Evolutionary conservation across 23 tunicate species (phyloP), one percentile per base, ranked within the genome.

Genomic region (Trididemnum nubilum): DNA sequence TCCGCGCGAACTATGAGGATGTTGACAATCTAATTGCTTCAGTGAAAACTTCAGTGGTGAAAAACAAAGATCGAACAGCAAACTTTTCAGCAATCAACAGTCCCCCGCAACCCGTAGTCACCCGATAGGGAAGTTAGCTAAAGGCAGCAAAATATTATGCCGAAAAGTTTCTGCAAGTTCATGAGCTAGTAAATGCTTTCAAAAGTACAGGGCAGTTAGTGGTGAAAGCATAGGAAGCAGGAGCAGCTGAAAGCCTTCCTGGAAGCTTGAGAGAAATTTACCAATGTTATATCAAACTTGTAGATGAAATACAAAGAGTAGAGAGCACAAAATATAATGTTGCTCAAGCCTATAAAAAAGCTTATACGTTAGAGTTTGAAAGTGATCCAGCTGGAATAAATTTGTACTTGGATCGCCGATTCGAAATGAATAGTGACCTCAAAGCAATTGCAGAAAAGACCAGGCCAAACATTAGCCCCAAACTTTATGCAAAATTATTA

Each of bases 71-170:
- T 77, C 81, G 67, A 77, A 77, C 67, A 77, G 81, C 67, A 54
- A 77, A 77, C 22, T 77, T 77, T 77, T 77, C 81, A 77, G 39
- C 81, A 51, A 77, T 77, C 81, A 54, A 77, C 67, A 77, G 84
- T 80, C 84, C 75, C 33, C 84, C 75, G 64, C 84, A 80, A 36
- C 84, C 84, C 32, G 76, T 80, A 23, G 73, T 80, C 73, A 80
- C 84, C 39, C n/a, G 76, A 80, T 80, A 66, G 84, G 76, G 54
- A 64, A 80, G 73, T 64, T 80, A 66, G 84, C 76, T 80, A 36
- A 80, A 77, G 54, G 84, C 84, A 64, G 73, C 73, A 64, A 34
- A 80, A 80, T 80, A 80, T 58, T 80, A 80, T 80, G 84, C 84
- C 73, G 51, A 64, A 80, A 80, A 80, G 21, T 35, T 78, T 65